Base-by-base conservation (phyloP, 2,113 vertebrate genomes). In the Pelvicachromis taeniatus region DNA sequence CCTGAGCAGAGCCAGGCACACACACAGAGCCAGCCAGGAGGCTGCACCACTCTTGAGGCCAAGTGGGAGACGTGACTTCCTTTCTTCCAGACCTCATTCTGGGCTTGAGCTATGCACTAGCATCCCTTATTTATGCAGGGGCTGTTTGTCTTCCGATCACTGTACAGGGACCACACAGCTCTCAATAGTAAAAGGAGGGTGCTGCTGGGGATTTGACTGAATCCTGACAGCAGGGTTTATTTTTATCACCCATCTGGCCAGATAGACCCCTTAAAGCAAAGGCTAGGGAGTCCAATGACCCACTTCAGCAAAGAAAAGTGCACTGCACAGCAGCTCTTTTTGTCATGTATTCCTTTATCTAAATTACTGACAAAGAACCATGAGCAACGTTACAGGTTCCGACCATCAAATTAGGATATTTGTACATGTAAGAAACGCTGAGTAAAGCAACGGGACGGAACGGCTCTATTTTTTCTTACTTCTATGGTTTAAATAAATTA, bases 191-290 rank as follows among this genome's bases (percentile, higher is more conserved):
- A 87, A 89, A 91, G 89, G 79, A 75, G 83, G 87, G 81, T 29
- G 73, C 87, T 92, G 88, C 91, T 85, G 85, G 92, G 92, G 90
- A 93, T 90, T 89, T 93, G 94, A 94, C 89, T 94, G 92, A 94
- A 87, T 95, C 91, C 91, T 94, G 93, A 93, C 94, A 91, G 93
- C 85, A 93, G 80, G 87, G 85, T 91, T 93, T 95, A 94, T 96
- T 96, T 96, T 95, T 96, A 94, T 92, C 93, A 90, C 92, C 93
- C 94, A 94, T 96, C 95, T 96, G 95, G 90, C 91, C 93, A 90
- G 88, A 93, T 87, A 91, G 89, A 88, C 89, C 90, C 85, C 86
- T 91, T 92, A 95, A 92, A 92, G 88, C 85, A 90, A 88, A 84
- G 89, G 91, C 87, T 85, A 87, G 88, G 85, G 87, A 91, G 82